Percentiles rank a stretch among this genome's conserved stretches.
phyloP scores from a whole-genome alignment of 2,888 invertebrate genomes.

The Volucella inflata region DNA sequence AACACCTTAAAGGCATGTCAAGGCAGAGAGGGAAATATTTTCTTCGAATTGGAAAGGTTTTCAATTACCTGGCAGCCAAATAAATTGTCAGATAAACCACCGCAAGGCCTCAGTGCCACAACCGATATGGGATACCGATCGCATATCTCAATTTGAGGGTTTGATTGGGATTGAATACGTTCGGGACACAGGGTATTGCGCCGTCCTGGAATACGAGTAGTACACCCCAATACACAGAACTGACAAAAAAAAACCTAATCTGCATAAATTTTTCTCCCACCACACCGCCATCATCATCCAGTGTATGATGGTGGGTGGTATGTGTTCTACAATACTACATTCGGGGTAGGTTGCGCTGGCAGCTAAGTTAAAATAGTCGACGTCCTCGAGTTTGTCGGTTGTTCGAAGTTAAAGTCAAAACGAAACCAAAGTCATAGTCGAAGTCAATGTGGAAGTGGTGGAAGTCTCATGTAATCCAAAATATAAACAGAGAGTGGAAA shows the following conservation, averaged over 20 bases:
- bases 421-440: too few species aligned
- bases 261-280: constrained; percentile 58
- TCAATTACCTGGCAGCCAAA: constrained; percentile 60
- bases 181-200: constrained; percentile 11
- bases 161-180: constrained; percentile 54
- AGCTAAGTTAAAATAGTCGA: background rate
- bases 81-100: constrained; percentile 56
- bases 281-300: background rate
- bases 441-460: too few species aligned
- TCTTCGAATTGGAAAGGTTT: constrained; percentile 47
- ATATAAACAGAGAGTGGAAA: constrained; percentile 34
- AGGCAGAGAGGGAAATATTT: constrained; percentile 21
- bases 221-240: background rate
- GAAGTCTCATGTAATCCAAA: constrained; percentile 22
- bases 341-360: background rate
- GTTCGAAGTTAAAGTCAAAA: too few species aligned
- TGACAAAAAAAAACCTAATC: constrained; percentile 44
- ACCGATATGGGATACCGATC: constrained; percentile 21
- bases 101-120: constrained; percentile 14
- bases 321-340: background rate
- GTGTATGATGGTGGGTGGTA: background rate
- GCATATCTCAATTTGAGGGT: constrained; percentile 56
- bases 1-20: constrained; percentile 54
- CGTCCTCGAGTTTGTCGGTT: background rate
- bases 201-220: background rate